Evolutionary conservation across 1,140 invertebrate genomes (phyloP), one percentile per base, ranked within the genome.

Genomic region (Drosophila sp.): DNA sequence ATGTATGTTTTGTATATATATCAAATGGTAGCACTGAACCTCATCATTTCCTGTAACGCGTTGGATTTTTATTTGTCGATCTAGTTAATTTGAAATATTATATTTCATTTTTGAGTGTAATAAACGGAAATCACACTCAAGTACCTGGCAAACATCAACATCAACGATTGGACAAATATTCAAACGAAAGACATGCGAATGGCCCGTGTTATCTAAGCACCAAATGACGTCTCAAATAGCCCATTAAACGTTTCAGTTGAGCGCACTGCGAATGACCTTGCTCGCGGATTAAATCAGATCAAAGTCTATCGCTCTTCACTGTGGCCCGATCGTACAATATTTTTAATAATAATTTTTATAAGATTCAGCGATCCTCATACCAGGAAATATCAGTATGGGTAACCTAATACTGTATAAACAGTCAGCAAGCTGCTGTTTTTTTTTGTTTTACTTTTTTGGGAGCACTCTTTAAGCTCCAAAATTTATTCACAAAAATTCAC

Each of bases 251-350:
- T 62, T 79, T 57, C 74, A 78, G 74, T 72, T 70, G 72, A 84
- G 68, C 56, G 68, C 58, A 73, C 66, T 54, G 25, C 66, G 41
- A 66, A 73, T 66, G 80, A 84, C 80, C 76, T 84, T 84, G 80
- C 63, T 70, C 68, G 63, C 76, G 81, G 80, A 80, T 83, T 66
- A 77, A 84, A 80, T 85, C 71, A 56, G 66, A 65, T 73, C 57
- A 70, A 73, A 79, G 69, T 73, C 73, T 73, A 75, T 74, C 57
- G 55, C 63, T 50, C 56, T 58, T 38, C 56, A 35, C 23, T 58
- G 56, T 35, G 56, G 8, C 17, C 30, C 8, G 55, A 33, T 33
- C 55, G 8, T 23, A 17, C 1, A 38, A 11, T 17, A 35, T 58
- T 58, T 10, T 58, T 10, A 23, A 38, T 25, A 58, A 32, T 56